These are phyloP conservation scores for Crematogaster levior DNA, from an alignment of 2,888 invertebrate species.

Conservation along the genomic window DNA sequence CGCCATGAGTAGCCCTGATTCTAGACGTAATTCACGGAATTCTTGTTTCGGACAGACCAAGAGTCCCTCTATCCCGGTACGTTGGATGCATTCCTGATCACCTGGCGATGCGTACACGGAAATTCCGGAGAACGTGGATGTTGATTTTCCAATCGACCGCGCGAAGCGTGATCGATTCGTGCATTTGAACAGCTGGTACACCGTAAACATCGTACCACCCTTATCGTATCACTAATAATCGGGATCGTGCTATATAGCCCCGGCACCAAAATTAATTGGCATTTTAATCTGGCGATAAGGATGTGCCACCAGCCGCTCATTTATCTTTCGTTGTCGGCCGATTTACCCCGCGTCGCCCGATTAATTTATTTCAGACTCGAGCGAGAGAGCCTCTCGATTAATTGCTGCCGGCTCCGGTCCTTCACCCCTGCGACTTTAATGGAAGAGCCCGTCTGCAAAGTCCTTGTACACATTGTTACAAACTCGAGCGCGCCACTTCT, in stretches of 20 bases:
- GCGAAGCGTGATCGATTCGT: constrained; percentile 30
- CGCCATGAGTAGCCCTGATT: constrained; percentile 73
- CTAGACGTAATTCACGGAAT: constrained; percentile 76
- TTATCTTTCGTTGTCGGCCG: constrained; percentile 48
- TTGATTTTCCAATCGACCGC: constrained; percentile 61
- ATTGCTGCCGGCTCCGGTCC: constrained; percentile 37
- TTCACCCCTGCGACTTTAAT: constrained; percentile 40
- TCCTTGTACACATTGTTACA: constrained; percentile 26
- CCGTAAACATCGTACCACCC: neutral
- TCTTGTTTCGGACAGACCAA: constrained; percentile 71
- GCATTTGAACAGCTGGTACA: constrained; percentile 39
- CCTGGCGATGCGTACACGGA: constrained; percentile 54
- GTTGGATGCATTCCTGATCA: constrained; percentile 66
- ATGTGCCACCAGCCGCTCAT: constrained; percentile 50
- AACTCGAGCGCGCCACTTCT: constrained; percentile 2
- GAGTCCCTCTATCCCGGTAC: constrained; percentile 62
- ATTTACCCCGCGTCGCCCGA: constrained; percentile 37
- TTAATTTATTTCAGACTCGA: constrained; percentile 50
- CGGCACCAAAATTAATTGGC: constrained; percentile 43
- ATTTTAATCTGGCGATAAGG: constrained; percentile 52
- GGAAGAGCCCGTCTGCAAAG: constrained; percentile 32
- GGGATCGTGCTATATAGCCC: neutral
- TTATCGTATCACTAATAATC: constrained; percentile 34
- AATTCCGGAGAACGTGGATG: constrained; percentile 59
- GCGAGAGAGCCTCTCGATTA: constrained; percentile 46